A percentile compares a stretch with the other conserved stretches of the same genome.
Conservation (phyloP, 2,888 invertebrate genomes). For the Diplolepis rosae region DNA sequence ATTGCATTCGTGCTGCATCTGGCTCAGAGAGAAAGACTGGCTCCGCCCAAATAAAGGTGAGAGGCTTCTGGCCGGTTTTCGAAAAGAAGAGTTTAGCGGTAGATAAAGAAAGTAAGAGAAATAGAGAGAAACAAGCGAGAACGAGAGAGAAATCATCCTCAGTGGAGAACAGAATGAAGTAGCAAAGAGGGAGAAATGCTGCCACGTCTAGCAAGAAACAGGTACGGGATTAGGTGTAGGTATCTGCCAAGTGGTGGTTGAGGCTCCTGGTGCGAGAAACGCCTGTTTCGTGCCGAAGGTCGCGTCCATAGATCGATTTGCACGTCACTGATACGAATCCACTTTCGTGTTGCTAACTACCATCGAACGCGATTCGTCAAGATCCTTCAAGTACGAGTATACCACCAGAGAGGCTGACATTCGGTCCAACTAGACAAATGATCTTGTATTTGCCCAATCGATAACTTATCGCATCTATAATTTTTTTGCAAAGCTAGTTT, state of each 20-base stretch:
- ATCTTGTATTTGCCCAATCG: conserved; percentile 50
- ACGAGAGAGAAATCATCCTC: neutral
- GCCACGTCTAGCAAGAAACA: conserved; percentile 18
- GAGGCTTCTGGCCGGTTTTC: conserved; percentile 38
- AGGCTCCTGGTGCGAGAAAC: conserved; percentile 26
- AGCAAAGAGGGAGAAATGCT: conserved; percentile 1
- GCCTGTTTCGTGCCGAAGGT: conserved; percentile 28
- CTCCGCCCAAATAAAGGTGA: conserved; percentile 46
- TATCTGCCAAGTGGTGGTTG: conserved; percentile 11
- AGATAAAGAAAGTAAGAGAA: neutral
- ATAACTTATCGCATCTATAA: neutral
- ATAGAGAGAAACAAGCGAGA: neutral
- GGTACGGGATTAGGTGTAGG: conserved; percentile 25
- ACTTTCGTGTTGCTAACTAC: conserved; percentile 51
- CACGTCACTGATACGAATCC: conserved; percentile 62
- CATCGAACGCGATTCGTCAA: conserved; percentile 41
- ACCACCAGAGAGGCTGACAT: conserved; percentile 51
- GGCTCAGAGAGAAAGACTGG: conserved; percentile 46
- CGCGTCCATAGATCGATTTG: conserved; percentile 54
- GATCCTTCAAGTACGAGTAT: conserved; percentile 42
- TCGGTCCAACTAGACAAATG: conserved; percentile 57
- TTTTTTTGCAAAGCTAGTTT: neutral
- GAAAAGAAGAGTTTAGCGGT: conserved; percentile 21
- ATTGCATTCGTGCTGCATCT: conserved; percentile 57
- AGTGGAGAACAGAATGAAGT: neutral